Conservation (phyloP, 2,113 vertebrate species). For the Albula glossodonta region DNA sequence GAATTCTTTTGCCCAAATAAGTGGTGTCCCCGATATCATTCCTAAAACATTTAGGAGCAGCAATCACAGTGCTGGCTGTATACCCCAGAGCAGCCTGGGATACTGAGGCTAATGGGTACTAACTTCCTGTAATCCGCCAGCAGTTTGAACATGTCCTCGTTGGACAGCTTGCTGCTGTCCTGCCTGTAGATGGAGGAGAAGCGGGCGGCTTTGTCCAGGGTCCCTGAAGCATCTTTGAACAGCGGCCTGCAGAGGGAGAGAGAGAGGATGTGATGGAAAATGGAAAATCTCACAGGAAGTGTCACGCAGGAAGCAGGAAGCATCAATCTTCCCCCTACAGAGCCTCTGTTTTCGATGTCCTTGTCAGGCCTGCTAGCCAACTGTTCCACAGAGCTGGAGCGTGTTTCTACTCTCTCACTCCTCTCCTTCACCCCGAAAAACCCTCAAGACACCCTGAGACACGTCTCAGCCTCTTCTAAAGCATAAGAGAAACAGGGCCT, state of each 20-base stretch:
- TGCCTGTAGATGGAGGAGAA: conserved; percentile 95
- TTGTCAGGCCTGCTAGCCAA: neutral
- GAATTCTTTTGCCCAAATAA: too few relatives aligned
- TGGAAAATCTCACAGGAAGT: neutral
- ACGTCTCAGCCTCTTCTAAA: neutral
- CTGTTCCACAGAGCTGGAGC: conserved; percentile 17
- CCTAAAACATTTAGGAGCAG: too few relatives aligned
- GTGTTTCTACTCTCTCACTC: conserved; percentile 21
- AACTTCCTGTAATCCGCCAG: conserved; percentile 95
- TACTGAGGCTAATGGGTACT: conserved; percentile 55
- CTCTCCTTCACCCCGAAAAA: conserved; percentile 7
- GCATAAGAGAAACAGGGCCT: neutral
- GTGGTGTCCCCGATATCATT: too few relatives aligned
- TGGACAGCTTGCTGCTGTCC: conserved; percentile 95
- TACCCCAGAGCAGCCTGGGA: too few relatives aligned
- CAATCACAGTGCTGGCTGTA: too few relatives aligned
- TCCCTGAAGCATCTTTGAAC: conserved; percentile 91
- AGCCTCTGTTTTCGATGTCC: conserved; percentile 9
- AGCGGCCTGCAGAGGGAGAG: conserved; percentile 71
- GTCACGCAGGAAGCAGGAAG: neutral
- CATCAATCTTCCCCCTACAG: neutral
- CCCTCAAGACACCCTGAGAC: conserved; percentile 18
- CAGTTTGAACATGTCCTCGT: conserved; percentile 94
- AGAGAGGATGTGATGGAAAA: neutral
- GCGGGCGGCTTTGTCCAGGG: conserved; percentile 87